Percentiles rank a stretch among this genome's conserved stretches.
phyloP scores from a whole-genome alignment of 1,140 invertebrate species.

The Andrena cerasifolii region DNA sequence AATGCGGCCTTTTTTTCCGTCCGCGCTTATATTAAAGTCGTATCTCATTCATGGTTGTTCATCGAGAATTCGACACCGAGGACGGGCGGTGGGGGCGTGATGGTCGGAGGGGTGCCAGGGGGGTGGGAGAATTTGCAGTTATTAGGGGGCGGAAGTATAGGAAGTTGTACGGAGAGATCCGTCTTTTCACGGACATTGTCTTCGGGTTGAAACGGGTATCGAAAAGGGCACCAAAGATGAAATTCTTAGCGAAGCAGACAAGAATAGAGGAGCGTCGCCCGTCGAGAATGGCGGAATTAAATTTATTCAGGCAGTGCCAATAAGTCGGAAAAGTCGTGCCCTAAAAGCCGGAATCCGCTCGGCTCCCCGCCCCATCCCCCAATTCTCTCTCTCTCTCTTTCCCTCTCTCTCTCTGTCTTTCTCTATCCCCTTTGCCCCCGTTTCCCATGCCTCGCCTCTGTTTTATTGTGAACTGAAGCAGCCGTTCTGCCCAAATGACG shows the following conservation, averaged over 20 bases:
- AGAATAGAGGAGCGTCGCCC: slow-evolving; percentile 63
- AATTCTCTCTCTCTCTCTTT: slow-evolving; percentile 26
- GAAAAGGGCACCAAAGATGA: slow-evolving; percentile 67
- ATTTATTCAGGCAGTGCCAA: slow-evolving; percentile 79
- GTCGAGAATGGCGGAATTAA: slow-evolving; percentile 74
- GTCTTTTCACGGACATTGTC: slow-evolving; percentile 38
- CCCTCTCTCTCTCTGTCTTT: slow-evolving; percentile 8
- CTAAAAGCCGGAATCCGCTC: slow-evolving; percentile 74
- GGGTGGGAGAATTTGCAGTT: slow-evolving; percentile 10
- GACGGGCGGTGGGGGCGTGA: background rate
- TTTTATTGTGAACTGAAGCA: slow-evolving; percentile 49
- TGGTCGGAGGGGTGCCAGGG: no score
- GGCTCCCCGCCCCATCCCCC: slow-evolving; percentile 32
- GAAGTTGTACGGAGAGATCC: slow-evolving; percentile 41
- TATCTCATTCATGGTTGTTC: slow-evolving; percentile 43
- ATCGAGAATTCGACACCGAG: background rate
- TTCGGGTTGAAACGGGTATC: slow-evolving; percentile 35
- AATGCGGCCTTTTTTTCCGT: slow-evolving; percentile 41
- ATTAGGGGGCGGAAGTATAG: slow-evolving; percentile 3
- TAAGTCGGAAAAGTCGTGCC: slow-evolving; percentile 76
- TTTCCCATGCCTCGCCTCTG: slow-evolving; percentile 8
- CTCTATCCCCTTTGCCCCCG: background rate
- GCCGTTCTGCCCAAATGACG: slow-evolving; percentile 15
- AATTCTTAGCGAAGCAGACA: slow-evolving; percentile 73
- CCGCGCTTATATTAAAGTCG: slow-evolving; percentile 56